Evolutionary conservation across 2,888 invertebrate genomes (phyloP), one percentile per base, ranked within the genome.

Genomic region (Phyto melanocephala): DNA sequence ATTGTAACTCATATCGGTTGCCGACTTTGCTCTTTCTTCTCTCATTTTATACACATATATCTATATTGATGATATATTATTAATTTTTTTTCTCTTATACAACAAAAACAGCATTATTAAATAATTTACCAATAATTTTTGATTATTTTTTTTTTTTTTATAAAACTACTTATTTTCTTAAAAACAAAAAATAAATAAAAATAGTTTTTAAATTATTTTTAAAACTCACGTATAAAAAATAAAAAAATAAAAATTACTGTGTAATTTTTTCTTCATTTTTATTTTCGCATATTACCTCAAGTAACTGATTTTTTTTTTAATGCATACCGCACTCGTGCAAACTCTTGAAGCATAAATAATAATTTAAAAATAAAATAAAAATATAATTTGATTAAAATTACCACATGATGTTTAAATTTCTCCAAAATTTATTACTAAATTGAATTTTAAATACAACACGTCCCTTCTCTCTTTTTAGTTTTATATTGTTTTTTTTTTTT

Each of bases 181-280:
- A 6, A 28, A 28, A 2, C 20, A 45, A 70, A 28, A 56, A 70
- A 7, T 22, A 22, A n/a, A 75, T 67, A 40, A 81, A 72, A 62
- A 65, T 70, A 50, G 22, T 72, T 76, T 72, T 65, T 50, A 70
- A 68, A 60, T 35, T 35, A 75, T 52, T 58, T 76, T 71, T 62
- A 62, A 62, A 78, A 78, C 63, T 75, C 78, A 47, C 42, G 47
- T 42, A 42, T 20, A 20, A 20, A 42, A 13, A 15, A 42, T 15
- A 42, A 42, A 42, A 10, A 11, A 70, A 10, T 17, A 68, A 72
- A 71, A 82, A 79, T 82, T 82, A 82, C 82, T 82, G 79, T 82
- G 82, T 82, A 82, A 82, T 82, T 79, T 82, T 82, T 79, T 82
- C 71, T 78, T 78, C 40, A 62, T 65, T 45, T 56, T 63, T 62